Conservation (phyloP, 2,888 invertebrate species). For the Agrochola litura region DNA sequence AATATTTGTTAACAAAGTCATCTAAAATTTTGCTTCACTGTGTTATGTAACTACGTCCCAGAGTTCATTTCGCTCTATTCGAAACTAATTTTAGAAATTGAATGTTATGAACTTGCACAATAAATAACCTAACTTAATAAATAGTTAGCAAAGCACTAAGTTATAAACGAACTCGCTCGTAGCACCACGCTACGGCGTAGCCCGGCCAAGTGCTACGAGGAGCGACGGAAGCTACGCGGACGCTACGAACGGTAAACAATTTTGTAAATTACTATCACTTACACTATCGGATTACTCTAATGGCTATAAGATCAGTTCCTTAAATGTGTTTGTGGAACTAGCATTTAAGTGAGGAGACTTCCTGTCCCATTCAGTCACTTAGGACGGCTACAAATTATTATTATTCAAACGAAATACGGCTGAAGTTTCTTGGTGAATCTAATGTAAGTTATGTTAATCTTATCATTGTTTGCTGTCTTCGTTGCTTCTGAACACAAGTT, state of each 20-base stretch:
- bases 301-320: slow-evolving; percentile 1
- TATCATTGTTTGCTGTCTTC: neutral
- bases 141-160: slow-evolving; percentile 61
- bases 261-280: slow-evolving; percentile 43
- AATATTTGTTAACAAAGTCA: slow-evolving; percentile 29
- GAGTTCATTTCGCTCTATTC: slow-evolving; percentile 42
- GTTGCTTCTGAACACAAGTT: neutral
- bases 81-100: slow-evolving; percentile 62
- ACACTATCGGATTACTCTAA: slow-evolving; percentile 9
- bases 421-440: neutral
- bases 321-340: slow-evolving; percentile 13
- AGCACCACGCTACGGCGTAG: slow-evolving; percentile 59
- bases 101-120: slow-evolving; percentile 58
- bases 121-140: slow-evolving; percentile 65
- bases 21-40: slow-evolving; percentile 26
- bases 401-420: neutral
- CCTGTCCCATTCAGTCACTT: neutral
- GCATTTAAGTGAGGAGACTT: neutral
- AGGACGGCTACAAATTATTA: neutral
- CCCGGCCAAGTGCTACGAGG: slow-evolving; percentile 43
- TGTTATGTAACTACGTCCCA: slow-evolving; percentile 25
- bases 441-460: slow-evolving; percentile 1
- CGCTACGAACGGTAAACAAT: slow-evolving; percentile 43
- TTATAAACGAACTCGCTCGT: slow-evolving; percentile 57
- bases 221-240: slow-evolving; percentile 43